phyloP scores from a whole-genome alignment of 2,888 invertebrate species.

The Eumacrocentrus americanus region DNA sequence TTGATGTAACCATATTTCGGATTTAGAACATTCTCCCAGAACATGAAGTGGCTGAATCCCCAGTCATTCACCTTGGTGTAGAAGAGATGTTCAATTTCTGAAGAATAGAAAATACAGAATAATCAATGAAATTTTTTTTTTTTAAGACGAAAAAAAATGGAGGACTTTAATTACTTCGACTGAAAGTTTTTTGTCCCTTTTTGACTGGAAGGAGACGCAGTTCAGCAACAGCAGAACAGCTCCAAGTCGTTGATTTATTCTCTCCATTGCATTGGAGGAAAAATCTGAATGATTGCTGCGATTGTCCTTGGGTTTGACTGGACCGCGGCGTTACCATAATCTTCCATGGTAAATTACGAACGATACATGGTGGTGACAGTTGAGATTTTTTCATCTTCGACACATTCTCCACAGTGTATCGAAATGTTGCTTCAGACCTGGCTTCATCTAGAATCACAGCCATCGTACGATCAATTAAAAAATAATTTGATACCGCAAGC shows the following conservation, averaged over 20 bases:
- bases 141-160: too few relatives aligned
- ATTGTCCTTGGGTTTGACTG: constrained; percentile 77
- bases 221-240: too few relatives aligned
- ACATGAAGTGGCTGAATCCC: constrained; percentile 97
- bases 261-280: constrained; percentile 97
- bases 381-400: constrained; percentile 82
- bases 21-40: constrained; percentile 92
- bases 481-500: not conserved
- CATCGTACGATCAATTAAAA: too few relatives aligned
- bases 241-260: constrained; percentile 97
- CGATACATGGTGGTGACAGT: constrained; percentile 89
- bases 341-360: too few relatives aligned
- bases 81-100: constrained; percentile 92
- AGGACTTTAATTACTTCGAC: constrained; percentile 73
- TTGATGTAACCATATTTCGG: constrained; percentile 89
- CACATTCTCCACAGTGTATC: too few relatives aligned
- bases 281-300: constrained; percentile 80
- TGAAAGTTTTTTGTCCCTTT: too few relatives aligned
- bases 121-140: constrained; percentile 8
- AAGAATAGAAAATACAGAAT: constrained; percentile 35
- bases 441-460: constrained; percentile 74
- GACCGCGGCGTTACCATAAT: constrained; percentile 92
- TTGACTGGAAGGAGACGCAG: constrained; percentile 87
- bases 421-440: constrained; percentile 93
- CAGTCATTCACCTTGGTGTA: constrained; percentile 92